Base-by-base conservation (phyloP, 2,113 vertebrate species). In the Pachyramphus minor region DNA sequence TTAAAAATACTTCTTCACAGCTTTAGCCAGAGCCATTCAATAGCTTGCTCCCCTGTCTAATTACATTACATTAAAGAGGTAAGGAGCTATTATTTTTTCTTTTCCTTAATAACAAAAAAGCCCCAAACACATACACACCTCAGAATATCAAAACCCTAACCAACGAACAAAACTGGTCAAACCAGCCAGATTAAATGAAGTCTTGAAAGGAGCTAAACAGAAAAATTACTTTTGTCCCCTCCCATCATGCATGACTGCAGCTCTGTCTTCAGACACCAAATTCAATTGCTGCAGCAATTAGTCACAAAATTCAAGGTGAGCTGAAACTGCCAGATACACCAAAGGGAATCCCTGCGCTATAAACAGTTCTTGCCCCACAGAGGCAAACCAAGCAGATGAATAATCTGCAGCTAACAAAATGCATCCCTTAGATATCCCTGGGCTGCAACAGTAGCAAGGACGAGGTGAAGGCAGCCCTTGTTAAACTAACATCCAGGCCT, bases 381-480 rank as follows among this genome's bases (percentile, higher is more conserved):
- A 58, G 44, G 59, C 77, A 94, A 90, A 73, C 18, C 31, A 74
- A 77, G n/a, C 5, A 4, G 71, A 76, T 33, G 14, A 63, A 79
- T 41, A 68, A 59, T 17, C 12, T 9, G 2, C 4, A n/a, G 83
- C 53, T 71, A 78, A 45, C 18, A 67, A 84, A 74, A 52, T 55
- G 25, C 52, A 77, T 33, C 37, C 37, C 60, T 24, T 9, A 49
- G 31, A 19, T 39, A 25, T 7, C 7, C 47, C 75, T 11, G 37
- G 31, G 49, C 44, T 79, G 58, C 2, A 5, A 31, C 37, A 58
- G 30, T n/a, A 73, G 58, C 67, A 44, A 79, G 33, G 42, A 59
- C 0, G 0, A 84, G 47, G 69, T 0, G 3, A 63, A 1, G 19
- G 25, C 53, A 77, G 49, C 17, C 23, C 18, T 30, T 0, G 0